phyloP scores from a whole-genome alignment of 2,113 vertebrate species.

The Brachypteracias leptosomus region DNA sequence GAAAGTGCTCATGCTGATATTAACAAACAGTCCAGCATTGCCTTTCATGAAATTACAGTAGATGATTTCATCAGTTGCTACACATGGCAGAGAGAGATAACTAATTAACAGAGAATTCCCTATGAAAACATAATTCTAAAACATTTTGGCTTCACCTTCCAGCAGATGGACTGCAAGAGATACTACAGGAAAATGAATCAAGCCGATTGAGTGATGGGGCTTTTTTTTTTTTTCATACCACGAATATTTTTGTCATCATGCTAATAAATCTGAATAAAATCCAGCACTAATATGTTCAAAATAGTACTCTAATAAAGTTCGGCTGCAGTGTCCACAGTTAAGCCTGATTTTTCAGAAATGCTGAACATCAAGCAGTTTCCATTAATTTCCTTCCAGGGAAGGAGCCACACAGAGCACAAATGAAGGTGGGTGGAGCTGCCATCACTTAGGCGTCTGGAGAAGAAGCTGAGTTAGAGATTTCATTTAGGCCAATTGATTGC shows the following conservation, averaged over 20 bases:
- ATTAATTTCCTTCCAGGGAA: constrained; percentile 32
- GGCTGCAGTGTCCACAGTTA: not conserved
- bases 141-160: constrained; percentile 67
- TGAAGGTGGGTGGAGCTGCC: constrained; percentile 20
- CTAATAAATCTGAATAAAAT: constrained; percentile 34
- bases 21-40: constrained; percentile 31
- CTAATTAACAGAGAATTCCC: constrained; percentile 71
- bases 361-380: not conserved
- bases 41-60: constrained; percentile 57
- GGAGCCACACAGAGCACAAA: not conserved
- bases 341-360: not conserved
- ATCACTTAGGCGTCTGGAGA: constrained; percentile 3
- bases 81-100: constrained; percentile 67
- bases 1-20: constrained; percentile 16
- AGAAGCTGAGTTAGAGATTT: not conserved
- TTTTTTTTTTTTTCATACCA: not conserved
- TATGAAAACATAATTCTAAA: constrained; percentile 71
- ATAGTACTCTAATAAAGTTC: not conserved
- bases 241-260: constrained; percentile 7
- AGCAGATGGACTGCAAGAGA: constrained; percentile 67
- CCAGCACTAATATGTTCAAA: not conserved
- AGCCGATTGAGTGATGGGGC: not conserved
- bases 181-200: constrained; percentile 42
- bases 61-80: constrained; percentile 59
- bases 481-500: constrained; percentile 1